Conservation (phyloP, 2,113 vertebrate genomes). For the Caracal caracal region DNA sequence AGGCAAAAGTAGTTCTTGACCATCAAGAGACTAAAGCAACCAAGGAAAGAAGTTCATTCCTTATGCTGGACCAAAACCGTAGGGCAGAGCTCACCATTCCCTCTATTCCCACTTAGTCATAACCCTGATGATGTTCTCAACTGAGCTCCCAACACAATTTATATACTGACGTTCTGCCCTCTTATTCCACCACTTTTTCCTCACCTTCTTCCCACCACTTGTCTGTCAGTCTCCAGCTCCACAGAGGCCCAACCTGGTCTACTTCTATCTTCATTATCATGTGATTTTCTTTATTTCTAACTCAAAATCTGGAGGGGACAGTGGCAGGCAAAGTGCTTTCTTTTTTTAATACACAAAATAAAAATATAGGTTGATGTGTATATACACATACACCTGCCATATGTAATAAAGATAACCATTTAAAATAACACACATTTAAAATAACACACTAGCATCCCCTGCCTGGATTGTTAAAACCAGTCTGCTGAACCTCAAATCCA, state of each 20-base stretch:
- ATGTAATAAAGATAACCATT: neutral
- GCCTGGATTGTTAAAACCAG: neutral
- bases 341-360: neutral
- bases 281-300: constrained; percentile 1
- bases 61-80: neutral
- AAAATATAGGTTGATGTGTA: neutral
- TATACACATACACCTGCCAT: neutral
- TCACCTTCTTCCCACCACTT: neutral
- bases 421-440: neutral
- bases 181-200: neutral
- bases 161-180: fast-evolving
- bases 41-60: neutral
- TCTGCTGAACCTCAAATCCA: neutral
- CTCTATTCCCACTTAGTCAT: neutral
- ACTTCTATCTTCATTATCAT: neutral
- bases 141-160: neutral
- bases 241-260: neutral
- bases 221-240: neutral
- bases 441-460: neutral
- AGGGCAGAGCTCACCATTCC: fast-evolving
- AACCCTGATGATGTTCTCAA: neutral
- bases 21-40: neutral
- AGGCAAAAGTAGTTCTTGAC: neutral
- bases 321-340: neutral
- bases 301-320: neutral